phyloP scores from a whole-genome alignment of 2,797 vertebrate species.

The Hypotaenidia okinawae region DNA sequence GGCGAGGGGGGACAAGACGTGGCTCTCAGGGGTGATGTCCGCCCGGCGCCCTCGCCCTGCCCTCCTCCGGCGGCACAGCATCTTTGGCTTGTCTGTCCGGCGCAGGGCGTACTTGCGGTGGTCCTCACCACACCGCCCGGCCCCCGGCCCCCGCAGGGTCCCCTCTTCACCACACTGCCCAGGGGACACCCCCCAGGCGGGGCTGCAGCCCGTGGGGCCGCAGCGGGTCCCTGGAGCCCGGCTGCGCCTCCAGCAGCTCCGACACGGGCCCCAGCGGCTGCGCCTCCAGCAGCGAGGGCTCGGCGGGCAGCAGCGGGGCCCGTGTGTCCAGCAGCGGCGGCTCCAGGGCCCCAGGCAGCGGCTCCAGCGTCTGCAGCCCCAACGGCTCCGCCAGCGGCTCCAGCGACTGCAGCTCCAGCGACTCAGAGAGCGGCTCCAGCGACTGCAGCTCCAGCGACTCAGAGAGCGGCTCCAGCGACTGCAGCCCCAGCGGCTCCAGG shows the following conservation, averaged over 20 bases:
- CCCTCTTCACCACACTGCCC: slow-evolving; percentile 35
- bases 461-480: slow-evolving; percentile 74
- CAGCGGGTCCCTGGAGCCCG: slow-evolving; percentile 66
- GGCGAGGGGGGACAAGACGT: slow-evolving; percentile 66
- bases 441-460: slow-evolving; percentile 76
- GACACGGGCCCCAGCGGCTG: slow-evolving; percentile 71
- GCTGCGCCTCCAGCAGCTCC: slow-evolving; percentile 74
- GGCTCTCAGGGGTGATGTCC: slow-evolving; percentile 66
- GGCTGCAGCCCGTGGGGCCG: slow-evolving; percentile 61
- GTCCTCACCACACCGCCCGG: slow-evolving; percentile 79
- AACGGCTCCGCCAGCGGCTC: slow-evolving; percentile 74
- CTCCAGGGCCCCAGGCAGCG: slow-evolving; percentile 73
- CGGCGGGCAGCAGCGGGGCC: slow-evolving; percentile 64
- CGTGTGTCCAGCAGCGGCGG: slow-evolving; percentile 73
- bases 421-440: slow-evolving; percentile 71
- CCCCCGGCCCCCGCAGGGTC: slow-evolving; percentile 47
- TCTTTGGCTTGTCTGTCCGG: slow-evolving; percentile 94
- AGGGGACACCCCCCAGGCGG: slow-evolving; percentile 42
- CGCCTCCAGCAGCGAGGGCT: slow-evolving; percentile 74
- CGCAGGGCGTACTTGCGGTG: slow-evolving; percentile 94
- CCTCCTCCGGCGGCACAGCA: slow-evolving; percentile 91
- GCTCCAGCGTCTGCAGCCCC: slow-evolving; percentile 74
- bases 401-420: slow-evolving; percentile 73
- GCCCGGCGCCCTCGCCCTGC: slow-evolving; percentile 77
- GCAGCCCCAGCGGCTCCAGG: slow-evolving; percentile 75